phyloP scores from a whole-genome alignment of 2,888 invertebrate genomes.

The Cosmopolites sordidus region DNA sequence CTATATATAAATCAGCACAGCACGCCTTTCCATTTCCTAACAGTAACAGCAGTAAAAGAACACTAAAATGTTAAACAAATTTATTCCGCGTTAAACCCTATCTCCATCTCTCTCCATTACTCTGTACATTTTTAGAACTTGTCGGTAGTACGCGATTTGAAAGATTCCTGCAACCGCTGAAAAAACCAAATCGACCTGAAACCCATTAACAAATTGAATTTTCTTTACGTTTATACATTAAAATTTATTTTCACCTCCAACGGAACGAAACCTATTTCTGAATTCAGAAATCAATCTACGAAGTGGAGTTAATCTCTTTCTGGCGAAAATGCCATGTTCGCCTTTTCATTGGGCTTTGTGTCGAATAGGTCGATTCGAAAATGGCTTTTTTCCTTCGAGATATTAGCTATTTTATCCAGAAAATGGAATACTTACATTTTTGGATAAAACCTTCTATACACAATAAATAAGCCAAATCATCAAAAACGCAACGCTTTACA shows the following conservation, averaged over 20 bases:
- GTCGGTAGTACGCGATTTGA: too few relatives aligned
- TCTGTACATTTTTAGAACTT: too few relatives aligned
- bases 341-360: background rate
- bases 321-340: background rate
- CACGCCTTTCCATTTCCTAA: too few relatives aligned
- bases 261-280: background rate
- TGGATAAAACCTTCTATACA: too few relatives aligned
- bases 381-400: too few relatives aligned
- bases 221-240: background rate
- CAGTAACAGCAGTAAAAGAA: too few relatives aligned
- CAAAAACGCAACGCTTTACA: too few relatives aligned
- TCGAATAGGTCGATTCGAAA: too few relatives aligned
- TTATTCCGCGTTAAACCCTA: background rate
- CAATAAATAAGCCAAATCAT: too few relatives aligned
- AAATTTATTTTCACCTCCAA: slow-evolving; percentile 1
- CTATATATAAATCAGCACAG: too few relatives aligned
- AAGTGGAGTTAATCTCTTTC: background rate
- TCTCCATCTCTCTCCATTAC: background rate
- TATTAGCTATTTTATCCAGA: too few relatives aligned
- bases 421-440: too few relatives aligned
- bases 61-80: background rate
- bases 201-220: slow-evolving; percentile 1
- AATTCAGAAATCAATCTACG: background rate
- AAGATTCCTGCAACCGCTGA: background rate
- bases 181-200: background rate